phyloP scores from a whole-genome alignment of 2,888 invertebrate species.

The Leptodirus hochenwartii region DNA sequence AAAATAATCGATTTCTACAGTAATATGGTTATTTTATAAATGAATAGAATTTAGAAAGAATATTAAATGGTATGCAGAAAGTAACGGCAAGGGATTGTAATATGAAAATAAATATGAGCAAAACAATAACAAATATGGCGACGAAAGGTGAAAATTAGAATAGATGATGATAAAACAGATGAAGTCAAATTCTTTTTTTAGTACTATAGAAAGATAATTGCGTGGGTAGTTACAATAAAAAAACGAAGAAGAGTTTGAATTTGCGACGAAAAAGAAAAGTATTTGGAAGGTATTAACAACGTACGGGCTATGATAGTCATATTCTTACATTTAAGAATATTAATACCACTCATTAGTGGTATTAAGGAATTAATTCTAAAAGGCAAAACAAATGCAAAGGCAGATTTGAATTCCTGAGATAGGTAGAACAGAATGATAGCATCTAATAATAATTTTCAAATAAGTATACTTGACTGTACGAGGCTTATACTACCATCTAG shows the following conservation, averaged over 20 bases:
- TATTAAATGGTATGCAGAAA: background rate
- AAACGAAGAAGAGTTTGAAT: too few relatives aligned
- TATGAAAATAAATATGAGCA: constrained; percentile 2
- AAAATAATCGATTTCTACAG: constrained; percentile 9
- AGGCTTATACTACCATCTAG: constrained; percentile 27
- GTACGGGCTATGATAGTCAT: background rate
- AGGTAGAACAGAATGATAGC: background rate
- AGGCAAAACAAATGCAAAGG: background rate
- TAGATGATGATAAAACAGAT: too few relatives aligned
- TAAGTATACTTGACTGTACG: constrained; percentile 17
- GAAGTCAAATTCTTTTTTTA: too few relatives aligned
- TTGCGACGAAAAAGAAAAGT: constrained; percentile 1
- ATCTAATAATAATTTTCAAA: constrained; percentile 3
- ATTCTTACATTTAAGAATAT: background rate
- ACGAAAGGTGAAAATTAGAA: too few relatives aligned
- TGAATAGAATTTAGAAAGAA: constrained; percentile 1
- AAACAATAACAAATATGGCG: constrained; percentile 2
- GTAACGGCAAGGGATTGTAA: background rate
- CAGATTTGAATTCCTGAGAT: background rate
- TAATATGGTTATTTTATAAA: constrained; percentile 4
- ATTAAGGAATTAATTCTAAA: too few relatives aligned
- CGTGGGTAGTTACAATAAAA: too few relatives aligned
- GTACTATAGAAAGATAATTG: too few relatives aligned
- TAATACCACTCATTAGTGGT: too few relatives aligned
- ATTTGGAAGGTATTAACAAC: background rate